Conservation (phyloP, 2,888 invertebrate genomes). For the Heliconius hortense region DNA sequence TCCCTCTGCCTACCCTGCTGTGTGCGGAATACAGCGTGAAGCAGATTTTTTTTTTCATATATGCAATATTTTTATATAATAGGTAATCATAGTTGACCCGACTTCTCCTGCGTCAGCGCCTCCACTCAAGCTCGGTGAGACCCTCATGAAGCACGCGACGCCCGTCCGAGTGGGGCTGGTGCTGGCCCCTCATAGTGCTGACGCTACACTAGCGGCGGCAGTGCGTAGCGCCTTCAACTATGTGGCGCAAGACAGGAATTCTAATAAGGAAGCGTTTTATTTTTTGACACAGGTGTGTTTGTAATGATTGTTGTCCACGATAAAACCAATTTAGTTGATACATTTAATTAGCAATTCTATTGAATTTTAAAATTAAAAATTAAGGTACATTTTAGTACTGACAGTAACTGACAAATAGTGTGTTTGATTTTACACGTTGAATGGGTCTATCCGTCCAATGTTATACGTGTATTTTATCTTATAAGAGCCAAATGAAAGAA, state of each 20-base stretch:
- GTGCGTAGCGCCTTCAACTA: constrained; percentile 95
- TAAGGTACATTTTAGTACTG: no score
- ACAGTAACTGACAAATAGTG: no score
- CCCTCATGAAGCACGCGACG: constrained; percentile 94
- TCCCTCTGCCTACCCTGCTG: no score
- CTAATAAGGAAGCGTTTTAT: constrained; percentile 87
- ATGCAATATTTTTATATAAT: not conserved
- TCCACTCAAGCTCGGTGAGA: constrained; percentile 93
- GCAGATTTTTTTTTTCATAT: no score
- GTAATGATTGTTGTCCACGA: not conserved
- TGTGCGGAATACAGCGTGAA: no score
- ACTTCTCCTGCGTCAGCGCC: constrained; percentile 85
- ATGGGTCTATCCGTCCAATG: no score
- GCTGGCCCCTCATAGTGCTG: constrained; percentile 83
- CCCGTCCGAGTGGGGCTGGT: constrained; percentile 95
- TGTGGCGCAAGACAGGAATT: constrained; percentile 88
- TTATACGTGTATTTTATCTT: no score
- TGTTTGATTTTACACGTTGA: no score
- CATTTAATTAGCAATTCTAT: no score
- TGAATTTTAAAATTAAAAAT: no score
- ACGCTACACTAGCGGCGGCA: constrained; percentile 87
- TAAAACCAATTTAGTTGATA: no score
- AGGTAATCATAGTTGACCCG: constrained; percentile 95
- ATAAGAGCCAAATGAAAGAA: no score
- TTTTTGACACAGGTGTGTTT: constrained; percentile 89